A percentile compares a stretch with the other conserved stretches of the same genome.
phyloP scores from a whole-genome alignment of 2,113 vertebrate species.

The Sinocyclocheilus anshuiensis region DNA sequence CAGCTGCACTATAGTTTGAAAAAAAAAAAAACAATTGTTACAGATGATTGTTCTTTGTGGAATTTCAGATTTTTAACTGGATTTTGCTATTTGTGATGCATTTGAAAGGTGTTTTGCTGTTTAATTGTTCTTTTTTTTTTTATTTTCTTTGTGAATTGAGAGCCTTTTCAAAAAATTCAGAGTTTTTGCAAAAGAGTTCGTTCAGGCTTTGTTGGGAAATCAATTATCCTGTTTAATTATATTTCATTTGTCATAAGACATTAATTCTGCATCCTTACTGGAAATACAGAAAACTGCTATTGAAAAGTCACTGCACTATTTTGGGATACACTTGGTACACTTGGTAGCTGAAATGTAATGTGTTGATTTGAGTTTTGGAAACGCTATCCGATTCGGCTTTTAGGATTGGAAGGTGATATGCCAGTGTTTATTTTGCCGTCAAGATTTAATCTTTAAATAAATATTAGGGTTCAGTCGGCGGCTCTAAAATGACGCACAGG shows the following conservation, averaged over 20 bases:
- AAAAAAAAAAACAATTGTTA: background rate
- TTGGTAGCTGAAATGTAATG: slow-evolving; percentile 10
- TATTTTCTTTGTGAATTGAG: background rate
- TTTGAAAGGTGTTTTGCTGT: too few relatives aligned
- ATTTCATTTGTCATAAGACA: background rate
- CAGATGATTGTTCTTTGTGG: background rate
- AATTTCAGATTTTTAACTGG: background rate
- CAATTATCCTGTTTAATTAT: background rate
- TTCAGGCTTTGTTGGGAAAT: background rate
- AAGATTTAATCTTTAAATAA: slow-evolving; percentile 33
- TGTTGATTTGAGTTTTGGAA: slow-evolving; percentile 43
- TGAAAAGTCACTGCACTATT: background rate
- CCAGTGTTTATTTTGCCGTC: slow-evolving; percentile 56
- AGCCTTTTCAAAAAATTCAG: background rate
- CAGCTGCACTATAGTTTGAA: background rate
- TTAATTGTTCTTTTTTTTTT: background rate
- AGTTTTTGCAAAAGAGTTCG: background rate
- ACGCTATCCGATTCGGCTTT: slow-evolving; percentile 54
- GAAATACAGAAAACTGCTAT: background rate
- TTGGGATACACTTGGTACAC: background rate
- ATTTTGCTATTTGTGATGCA: background rate
- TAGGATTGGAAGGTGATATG: slow-evolving; percentile 47
- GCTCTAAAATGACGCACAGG: background rate
- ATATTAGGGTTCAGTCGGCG: slow-evolving; percentile 21
- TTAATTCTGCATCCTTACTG: background rate